These are phyloP conservation scores for Molorchus minor DNA, from an alignment of 2,888 invertebrate species.

Conservation along the genomic window DNA sequence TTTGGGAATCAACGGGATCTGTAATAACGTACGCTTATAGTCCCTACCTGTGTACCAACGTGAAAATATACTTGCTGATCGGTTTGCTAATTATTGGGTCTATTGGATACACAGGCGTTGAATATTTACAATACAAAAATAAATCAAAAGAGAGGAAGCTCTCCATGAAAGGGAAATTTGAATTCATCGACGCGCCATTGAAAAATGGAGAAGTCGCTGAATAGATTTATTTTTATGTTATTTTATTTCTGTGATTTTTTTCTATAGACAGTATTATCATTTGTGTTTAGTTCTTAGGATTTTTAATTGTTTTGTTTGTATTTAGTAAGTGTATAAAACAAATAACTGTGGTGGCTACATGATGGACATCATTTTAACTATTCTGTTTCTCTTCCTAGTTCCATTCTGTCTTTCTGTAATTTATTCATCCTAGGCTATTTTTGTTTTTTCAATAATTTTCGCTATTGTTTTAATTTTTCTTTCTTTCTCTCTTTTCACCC, in stretches of 20 bases:
- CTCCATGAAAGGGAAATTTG: slow-evolving; percentile 52
- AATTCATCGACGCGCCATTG: slow-evolving; percentile 58
- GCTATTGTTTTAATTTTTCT: too few species aligned
- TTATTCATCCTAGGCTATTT: too few species aligned
- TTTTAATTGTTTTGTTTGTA: too few species aligned
- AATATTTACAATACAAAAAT: slow-evolving; percentile 65
- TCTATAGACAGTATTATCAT: too few species aligned
- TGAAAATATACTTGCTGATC: slow-evolving; percentile 76
- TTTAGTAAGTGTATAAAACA: too few species aligned
- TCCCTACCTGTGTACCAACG: slow-evolving; percentile 77
- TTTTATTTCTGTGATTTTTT: slow-evolving; percentile 18
- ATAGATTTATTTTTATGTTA: slow-evolving; percentile 32
- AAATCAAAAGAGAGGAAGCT: slow-evolving; percentile 55
- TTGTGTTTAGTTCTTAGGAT: too few species aligned
- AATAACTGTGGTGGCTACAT: too few species aligned
- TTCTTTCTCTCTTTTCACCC: too few species aligned
- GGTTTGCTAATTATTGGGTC: slow-evolving; percentile 77
- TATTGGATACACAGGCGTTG: slow-evolving; percentile 76
- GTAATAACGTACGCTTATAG: slow-evolving; percentile 85
- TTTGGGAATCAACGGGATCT: slow-evolving; percentile 93
- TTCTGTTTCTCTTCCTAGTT: too few species aligned
- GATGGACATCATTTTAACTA: too few species aligned
- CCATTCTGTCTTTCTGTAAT: too few species aligned
- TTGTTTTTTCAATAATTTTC: too few species aligned
- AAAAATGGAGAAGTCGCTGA: slow-evolving; percentile 58